Base-by-base conservation (phyloP, 2,888 invertebrate genomes). In the Acleris sparsana region DNA sequence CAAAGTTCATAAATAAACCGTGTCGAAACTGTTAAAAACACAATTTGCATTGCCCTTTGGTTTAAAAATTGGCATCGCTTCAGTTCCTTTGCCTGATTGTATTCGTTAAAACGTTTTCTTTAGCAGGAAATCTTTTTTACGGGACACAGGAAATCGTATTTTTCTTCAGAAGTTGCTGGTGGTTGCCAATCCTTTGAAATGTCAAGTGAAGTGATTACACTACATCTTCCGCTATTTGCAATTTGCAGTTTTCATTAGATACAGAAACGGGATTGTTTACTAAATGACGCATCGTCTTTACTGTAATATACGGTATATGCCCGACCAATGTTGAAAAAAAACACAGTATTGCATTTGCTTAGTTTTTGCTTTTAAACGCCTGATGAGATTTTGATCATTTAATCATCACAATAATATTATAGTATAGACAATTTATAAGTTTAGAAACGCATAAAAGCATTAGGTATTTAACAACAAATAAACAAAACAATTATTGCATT, bases 131-230 rank as follows among this genome's bases (percentile, higher is more conserved):
- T 53, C 25, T 66, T 62, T 62, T 56, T 57, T 53, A 53, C 44
- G 16, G 57, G 62, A 66, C 57, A 6, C 33, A 57, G 66, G 61
- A 62, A 66, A 66, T 56, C 48, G 52, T 62, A n/a, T 57, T 62
- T 55, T 61, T 22, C 55, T 65, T 60, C 55, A 17, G 17, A 51
- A 33, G 18, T 43, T 44, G 49, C 56, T 56, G 29, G n/a, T 55
- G 44, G n/a, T n/a, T n/a, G n/a, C n/a, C 49, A 61, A 56, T 55
- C 61, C 48, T 61, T 66, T 52, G 62, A 53, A 57, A 57, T 62
- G 57, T 33, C 33, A 52, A 66, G 48, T 22, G 16, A 13, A 46
- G 43, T 56, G 43, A 55, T 25, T 48, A 48, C 18, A 18, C 33
- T 57, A 53, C 22, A 60, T 53, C 49, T 61, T 61, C 57, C 57